phyloP scores from a whole-genome alignment of 2,888 invertebrate species.

The Drosophila lutescens region DNA sequence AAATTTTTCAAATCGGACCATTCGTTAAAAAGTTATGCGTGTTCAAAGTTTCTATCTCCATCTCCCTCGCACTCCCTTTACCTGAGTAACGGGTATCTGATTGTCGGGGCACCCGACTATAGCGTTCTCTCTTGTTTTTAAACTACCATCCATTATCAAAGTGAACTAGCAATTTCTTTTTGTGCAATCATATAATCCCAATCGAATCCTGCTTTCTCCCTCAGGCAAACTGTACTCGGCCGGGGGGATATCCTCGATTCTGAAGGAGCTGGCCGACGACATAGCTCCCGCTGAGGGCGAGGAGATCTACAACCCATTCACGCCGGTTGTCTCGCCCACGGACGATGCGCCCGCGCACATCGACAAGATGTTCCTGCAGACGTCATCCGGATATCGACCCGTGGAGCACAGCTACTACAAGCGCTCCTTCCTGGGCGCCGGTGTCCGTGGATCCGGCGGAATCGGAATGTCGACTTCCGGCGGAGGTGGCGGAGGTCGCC shows the following conservation, averaged over 20 bases:
- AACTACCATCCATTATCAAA: too few species aligned
- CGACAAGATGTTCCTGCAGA: conserved; percentile 85
- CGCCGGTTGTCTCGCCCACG: conserved; percentile 84
- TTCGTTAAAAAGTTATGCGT: too few species aligned
- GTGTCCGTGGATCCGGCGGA: conserved; percentile 44
- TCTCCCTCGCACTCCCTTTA: too few species aligned
- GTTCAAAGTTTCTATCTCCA: too few species aligned
- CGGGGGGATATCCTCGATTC: conserved; percentile 83
- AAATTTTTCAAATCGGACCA: too few species aligned
- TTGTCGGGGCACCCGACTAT: too few species aligned
- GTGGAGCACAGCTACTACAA: conserved; percentile 84
- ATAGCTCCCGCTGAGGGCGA: conserved; percentile 84
- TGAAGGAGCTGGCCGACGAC: conserved; percentile 84
- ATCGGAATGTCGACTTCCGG: conserved; percentile 27
- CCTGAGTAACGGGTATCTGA: too few species aligned
- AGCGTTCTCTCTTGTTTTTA: too few species aligned
- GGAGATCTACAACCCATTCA: conserved; percentile 85
- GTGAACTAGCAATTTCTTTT: background rate
- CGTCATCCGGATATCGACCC: conserved; percentile 84
- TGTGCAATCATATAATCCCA: background rate
- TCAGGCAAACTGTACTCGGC: conserved; percentile 83
- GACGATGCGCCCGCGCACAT: conserved; percentile 84
- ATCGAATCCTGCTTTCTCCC: conserved; percentile 3
- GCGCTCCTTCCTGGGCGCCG: conserved; percentile 80
- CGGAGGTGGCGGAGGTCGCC: conserved; percentile 50